These are phyloP conservation scores for Denticeps clupeoides DNA, from an alignment of 2,797 vertebrate genomes.

Conservation along the genomic window DNA sequence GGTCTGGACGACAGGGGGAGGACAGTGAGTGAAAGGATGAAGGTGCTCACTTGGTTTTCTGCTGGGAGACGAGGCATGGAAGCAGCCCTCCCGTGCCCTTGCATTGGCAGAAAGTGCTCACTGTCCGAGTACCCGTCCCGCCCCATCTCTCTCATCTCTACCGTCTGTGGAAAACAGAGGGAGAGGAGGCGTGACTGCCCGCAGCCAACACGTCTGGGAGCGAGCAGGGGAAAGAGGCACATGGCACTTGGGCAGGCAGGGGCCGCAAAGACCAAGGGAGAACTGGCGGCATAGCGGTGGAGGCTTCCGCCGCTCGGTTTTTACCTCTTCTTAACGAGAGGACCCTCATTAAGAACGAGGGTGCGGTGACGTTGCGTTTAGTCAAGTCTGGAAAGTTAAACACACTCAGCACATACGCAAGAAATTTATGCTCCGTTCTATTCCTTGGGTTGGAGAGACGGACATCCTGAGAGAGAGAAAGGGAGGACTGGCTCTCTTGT, in stretches of 20 bases:
- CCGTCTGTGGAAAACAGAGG: constrained; percentile 74
- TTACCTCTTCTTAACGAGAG: too few species aligned
- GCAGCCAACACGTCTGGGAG: background rate
- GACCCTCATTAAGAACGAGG: too few species aligned
- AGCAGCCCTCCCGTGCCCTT: constrained; percentile 85
- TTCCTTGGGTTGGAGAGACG: too few species aligned
- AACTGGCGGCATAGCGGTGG: constrained; percentile 28
- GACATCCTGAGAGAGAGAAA: constrained; percentile 13
- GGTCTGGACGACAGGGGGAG: background rate
- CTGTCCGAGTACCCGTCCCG: constrained; percentile 87
- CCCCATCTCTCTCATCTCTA: constrained; percentile 93
- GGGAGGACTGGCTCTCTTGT: background rate
- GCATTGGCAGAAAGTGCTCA: constrained; percentile 85
- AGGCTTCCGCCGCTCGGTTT: too few species aligned
- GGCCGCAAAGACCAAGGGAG: constrained; percentile 26
- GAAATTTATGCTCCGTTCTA: too few species aligned
- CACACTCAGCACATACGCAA: too few species aligned
- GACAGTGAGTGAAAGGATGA: constrained; percentile 49
- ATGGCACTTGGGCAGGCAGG: constrained; percentile 28
- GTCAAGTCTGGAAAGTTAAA: too few species aligned
- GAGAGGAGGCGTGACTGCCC: constrained; percentile 53
- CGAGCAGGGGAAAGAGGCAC: constrained; percentile 26
- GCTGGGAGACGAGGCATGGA: constrained; percentile 96
- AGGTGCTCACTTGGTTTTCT: constrained; percentile 92
- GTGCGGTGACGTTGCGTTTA: too few species aligned